These are phyloP conservation scores for Cottoperca gobio DNA, from an alignment of 2,797 vertebrate genomes.

Conservation along the genomic window DNA sequence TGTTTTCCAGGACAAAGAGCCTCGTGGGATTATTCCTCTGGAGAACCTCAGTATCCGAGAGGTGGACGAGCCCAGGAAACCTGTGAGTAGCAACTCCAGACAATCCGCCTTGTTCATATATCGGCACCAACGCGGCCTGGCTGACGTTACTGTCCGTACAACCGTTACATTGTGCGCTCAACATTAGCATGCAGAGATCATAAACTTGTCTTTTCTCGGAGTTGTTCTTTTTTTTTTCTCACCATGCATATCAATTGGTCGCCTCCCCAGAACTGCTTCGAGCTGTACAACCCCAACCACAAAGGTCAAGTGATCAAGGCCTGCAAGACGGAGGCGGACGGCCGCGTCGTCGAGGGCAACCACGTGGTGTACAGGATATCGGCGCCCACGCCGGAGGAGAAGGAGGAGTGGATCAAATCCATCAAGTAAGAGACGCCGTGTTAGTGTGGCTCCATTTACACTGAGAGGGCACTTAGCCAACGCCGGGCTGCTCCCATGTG, in stretches of 20 bases:
- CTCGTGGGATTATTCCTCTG: conserved; percentile 95
- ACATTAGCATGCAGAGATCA: too few species aligned
- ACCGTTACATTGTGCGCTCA: too few species aligned
- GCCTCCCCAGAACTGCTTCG: conserved; percentile 93
- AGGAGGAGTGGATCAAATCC: conserved; percentile 99
- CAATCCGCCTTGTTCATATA: too few species aligned
- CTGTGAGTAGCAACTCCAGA: conserved; percentile 82
- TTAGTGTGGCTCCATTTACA: conserved; percentile 75
- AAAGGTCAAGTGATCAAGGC: conserved; percentile 99
- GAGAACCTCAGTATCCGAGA: conserved; percentile 98
- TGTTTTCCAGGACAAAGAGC: conserved; percentile 93
- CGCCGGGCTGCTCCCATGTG: conserved; percentile 61
- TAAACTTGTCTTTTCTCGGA: too few species aligned
- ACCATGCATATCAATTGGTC: not conserved
- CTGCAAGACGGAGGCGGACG: conserved; percentile 98
- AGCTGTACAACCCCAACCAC: conserved; percentile 96
- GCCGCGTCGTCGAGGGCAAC: conserved; percentile 97
- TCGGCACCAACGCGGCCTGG: too few species aligned
- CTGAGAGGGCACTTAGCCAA: conserved; percentile 73
- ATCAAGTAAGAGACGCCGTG: conserved; percentile 89
- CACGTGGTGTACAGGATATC: conserved; percentile 98
- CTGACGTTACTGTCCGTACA: too few species aligned
- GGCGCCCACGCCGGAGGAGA: conserved; percentile 95
- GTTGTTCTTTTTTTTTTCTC: too few species aligned
- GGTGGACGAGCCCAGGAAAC: conserved; percentile 96